These are phyloP conservation scores for Hydractinia symbiolongicarpus DNA, from an alignment of 30 jellyfish, hydroid and myxozoan species.

Conservation along the genomic window DNA sequence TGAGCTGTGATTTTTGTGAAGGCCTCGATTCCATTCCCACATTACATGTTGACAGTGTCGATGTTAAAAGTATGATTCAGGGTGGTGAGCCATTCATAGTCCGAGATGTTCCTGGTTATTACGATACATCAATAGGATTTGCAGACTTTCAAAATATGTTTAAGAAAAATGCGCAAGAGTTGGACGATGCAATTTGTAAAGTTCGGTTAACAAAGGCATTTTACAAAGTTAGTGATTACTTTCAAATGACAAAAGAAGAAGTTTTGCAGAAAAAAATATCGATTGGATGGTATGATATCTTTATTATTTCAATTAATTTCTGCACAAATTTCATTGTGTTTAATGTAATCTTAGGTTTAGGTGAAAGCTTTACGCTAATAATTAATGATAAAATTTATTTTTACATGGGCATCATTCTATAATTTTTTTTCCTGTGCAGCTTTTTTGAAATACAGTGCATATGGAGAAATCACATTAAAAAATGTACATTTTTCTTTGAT, in stretches of 20 bases:
- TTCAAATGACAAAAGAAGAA: constrained; percentile 23
- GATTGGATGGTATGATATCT: constrained; percentile 20
- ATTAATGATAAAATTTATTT: no score
- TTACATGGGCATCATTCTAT: no score
- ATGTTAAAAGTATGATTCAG: background rate
- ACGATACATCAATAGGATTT: background rate
- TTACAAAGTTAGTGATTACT: constrained; percentile 24
- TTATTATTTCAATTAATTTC: background rate
- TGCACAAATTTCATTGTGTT: background rate
- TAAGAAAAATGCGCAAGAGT: background rate
- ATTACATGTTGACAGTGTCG: background rate
- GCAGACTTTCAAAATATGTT: constrained; percentile 11
- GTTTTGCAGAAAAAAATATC: constrained; percentile 14
- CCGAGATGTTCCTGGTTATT: constrained; percentile 26
- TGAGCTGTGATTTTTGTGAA: constrained; percentile 31
- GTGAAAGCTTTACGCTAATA: no score
- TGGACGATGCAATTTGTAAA: constrained; percentile 32
- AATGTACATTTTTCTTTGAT: no score
- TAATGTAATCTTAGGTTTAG: background rate
- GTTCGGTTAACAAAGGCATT: background rate
- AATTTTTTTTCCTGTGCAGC: no score
- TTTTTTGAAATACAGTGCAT: no score
- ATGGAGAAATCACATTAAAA: no score
- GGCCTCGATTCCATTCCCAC: constrained; percentile 10
- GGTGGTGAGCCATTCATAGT: constrained; percentile 20